Conservation (phyloP, 2,888 invertebrate genomes). For the Rhabditophanes sp. region DNA sequence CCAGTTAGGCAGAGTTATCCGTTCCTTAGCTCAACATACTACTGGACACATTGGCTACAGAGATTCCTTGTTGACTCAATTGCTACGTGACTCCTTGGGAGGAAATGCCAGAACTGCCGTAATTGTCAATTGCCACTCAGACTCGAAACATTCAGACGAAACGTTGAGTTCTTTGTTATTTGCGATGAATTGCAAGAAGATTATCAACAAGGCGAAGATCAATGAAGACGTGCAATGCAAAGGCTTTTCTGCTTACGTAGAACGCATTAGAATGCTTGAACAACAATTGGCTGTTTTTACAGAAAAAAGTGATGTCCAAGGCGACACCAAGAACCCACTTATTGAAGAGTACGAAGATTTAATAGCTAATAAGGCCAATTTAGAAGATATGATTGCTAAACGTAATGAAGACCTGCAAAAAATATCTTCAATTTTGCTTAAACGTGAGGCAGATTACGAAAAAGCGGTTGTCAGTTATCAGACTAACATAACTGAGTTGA, state of each 20-base stretch:
- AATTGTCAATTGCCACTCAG: conserved; percentile 47
- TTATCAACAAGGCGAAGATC: conserved; percentile 46
- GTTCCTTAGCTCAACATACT: conserved; percentile 45
- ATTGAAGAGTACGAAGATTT: too few relatives aligned
- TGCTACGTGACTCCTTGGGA: conserved; percentile 47
- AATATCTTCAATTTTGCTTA: not conserved
- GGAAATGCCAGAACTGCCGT: conserved; percentile 47
- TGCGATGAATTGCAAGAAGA: conserved; percentile 46
- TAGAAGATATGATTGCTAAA: too few relatives aligned
- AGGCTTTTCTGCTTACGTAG: conserved; percentile 41
- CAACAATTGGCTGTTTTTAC: too few relatives aligned
- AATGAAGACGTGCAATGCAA: conserved; percentile 46
- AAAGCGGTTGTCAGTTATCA: too few relatives aligned
- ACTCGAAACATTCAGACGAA: conserved; percentile 45
- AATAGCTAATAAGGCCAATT: too few relatives aligned
- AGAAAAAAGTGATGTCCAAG: too few relatives aligned
- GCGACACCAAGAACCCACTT: too few relatives aligned
- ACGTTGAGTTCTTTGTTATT: conserved; percentile 46
- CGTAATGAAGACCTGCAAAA: too few relatives aligned
- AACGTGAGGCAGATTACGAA: not conserved
- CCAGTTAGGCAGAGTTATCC: conserved; percentile 46
- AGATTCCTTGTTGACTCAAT: conserved; percentile 47
- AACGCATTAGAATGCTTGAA: conserved; percentile 43
- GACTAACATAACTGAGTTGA: too few relatives aligned
- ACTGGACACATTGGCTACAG: conserved; percentile 45